Base-by-base conservation (phyloP, 2,888 invertebrate genomes). In the Poecilobothrus nobilitatus region DNA sequence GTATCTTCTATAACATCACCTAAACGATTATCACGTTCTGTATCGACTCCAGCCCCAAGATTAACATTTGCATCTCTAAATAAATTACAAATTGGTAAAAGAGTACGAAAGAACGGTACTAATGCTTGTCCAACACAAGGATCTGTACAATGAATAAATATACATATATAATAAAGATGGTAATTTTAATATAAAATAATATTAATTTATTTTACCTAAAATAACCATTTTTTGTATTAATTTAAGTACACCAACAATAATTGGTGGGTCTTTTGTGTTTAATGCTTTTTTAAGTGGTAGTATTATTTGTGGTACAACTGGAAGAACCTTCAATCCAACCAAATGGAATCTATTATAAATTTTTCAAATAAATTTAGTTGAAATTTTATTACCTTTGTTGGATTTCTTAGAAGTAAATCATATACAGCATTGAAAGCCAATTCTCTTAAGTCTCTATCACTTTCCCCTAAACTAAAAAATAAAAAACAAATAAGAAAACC, bases 31-130 rank as follows among this genome's bases (percentile, higher is more conserved):
- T 90, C 87, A 73, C 90, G 88, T 76, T 91, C 88, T 77, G 94
- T 93, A 81, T 97, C 96, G 69, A 97, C 92, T 22, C 89, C 90
- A 75, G 92, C 91, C 0, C 95, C 95, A 72, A 91, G 84, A 79
- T 95, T 95, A 67, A 89, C 94, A 70, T 82, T 81, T 53, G 78
- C 73, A 66, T 78, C 77, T 72, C 80, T 94, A 80, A 93, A 94
- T 21, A 95, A 84, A 83, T 95, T 96, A 69, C 96, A 86, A 8
- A 90, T 87, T 0, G 97, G 95, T 70, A 98, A 83, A 73, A 98
- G 89, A 82, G 97, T 97, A 71, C 97, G 85, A 83, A 96, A 98
- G 83, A 96, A 97, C 0, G 97, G 97, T 9, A 97, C 95, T 9
- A 98, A 84, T 0, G 96, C 95, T 79, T 95, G 93, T 0, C 97